A percentile compares a stretch with the other conserved stretches of the same genome.
Conservation (phyloP, 1,140 invertebrate genomes). For the Lerema accius region DNA sequence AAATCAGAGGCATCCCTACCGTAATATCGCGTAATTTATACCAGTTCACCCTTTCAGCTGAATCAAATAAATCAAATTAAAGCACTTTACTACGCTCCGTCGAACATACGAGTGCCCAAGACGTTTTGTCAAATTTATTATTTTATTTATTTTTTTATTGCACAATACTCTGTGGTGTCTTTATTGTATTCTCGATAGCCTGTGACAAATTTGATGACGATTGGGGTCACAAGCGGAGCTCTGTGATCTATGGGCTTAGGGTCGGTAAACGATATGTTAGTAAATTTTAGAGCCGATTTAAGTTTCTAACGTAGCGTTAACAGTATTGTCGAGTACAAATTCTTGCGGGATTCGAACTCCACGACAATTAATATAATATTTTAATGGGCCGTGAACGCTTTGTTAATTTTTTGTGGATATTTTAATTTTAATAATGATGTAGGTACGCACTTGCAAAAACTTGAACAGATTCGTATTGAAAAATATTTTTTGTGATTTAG, state of each 20-base stretch:
- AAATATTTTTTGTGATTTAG: background rate
- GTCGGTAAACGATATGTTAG: conserved; percentile 70
- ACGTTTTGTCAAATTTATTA: conserved; percentile 83
- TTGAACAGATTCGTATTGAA: background rate
- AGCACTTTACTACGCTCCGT: conserved; percentile 69
- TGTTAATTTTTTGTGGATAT: conserved; percentile 28
- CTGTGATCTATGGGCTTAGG: conserved; percentile 45
- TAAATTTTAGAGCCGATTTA: conserved; percentile 75
- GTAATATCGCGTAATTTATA: conserved; percentile 67
- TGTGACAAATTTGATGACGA: conserved; percentile 82
- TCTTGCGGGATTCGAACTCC: conserved; percentile 50
- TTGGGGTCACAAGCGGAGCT: conserved; percentile 64
- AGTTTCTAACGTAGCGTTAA: conserved; percentile 57
- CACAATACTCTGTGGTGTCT: conserved; percentile 58
- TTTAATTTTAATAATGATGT: conserved; percentile 23
- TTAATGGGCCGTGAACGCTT: conserved; percentile 60
- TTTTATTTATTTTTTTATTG: conserved; percentile 82
- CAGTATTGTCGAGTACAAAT: conserved; percentile 47
- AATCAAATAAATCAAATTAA: conserved; percentile 81
- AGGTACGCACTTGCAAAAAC: background rate
- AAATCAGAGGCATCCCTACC: conserved; percentile 34
- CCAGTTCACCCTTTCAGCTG: conserved; percentile 67
- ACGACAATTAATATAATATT: conserved; percentile 46
- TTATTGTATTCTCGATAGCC: conserved; percentile 73
- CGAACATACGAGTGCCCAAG: conserved; percentile 76